Percentiles rank a stretch among this genome's conserved stretches.
Conservation (phyloP, 2,797 vertebrate genomes). For the Macroramphosus scolopax region DNA sequence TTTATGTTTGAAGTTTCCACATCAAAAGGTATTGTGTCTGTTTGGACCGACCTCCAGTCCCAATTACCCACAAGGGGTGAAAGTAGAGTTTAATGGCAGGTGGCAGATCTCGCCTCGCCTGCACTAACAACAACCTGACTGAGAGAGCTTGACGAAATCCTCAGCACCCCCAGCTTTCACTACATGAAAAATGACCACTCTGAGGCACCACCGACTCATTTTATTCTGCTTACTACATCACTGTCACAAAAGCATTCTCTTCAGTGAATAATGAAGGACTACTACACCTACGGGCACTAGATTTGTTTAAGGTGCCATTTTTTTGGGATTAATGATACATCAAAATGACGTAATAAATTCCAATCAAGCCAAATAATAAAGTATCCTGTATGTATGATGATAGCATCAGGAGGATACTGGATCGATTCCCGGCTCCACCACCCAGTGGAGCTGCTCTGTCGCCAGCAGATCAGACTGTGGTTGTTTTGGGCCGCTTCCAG, state of each 20-base stretch:
- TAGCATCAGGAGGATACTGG: constrained; percentile 6
- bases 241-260: constrained; percentile 14
- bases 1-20: constrained; percentile 26
- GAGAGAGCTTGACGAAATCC: too few relatives aligned
- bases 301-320: constrained; percentile 18
- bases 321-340: constrained; percentile 22
- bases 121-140: too few relatives aligned
- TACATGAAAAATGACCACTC: constrained; percentile 20
- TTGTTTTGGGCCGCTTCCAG: too few relatives aligned
- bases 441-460: too few relatives aligned
- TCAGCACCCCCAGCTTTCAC: too few relatives aligned
- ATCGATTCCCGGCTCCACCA: too few relatives aligned
- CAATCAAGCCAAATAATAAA: constrained; percentile 19
- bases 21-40: constrained; percentile 39
- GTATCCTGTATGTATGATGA: constrained; percentile 8
- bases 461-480: too few relatives aligned
- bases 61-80: constrained; percentile 34
- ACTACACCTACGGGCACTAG: not conserved
- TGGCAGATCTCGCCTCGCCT: constrained; percentile 16
- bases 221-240: too few relatives aligned
- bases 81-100: constrained; percentile 24
- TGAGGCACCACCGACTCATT: too few relatives aligned
- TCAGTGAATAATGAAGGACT: constrained; percentile 34
- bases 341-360: constrained; percentile 17
- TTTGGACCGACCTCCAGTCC: constrained; percentile 29